Percentiles rank a stretch among this genome's conserved stretches.
Evolutionary conservation across 2,888 invertebrate genomes (phyloP).

Genomic region (Deilephila elpenor): DNA sequence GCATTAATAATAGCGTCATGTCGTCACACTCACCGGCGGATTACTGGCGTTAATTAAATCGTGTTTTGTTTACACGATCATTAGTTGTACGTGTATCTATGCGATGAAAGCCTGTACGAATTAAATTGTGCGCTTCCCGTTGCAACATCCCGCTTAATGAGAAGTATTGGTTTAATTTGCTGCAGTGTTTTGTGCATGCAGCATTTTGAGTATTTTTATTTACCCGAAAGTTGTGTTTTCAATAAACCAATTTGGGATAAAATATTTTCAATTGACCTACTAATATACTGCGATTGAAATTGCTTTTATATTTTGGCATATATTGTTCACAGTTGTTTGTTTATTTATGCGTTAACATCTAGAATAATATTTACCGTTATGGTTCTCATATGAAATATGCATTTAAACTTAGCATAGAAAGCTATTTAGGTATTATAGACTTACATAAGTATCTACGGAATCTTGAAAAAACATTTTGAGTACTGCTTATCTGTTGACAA

Average conservation of each 20-base stretch:
- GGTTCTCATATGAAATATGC: no score
- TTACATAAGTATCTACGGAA: background rate
- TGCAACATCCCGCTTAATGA: conserved; percentile 15
- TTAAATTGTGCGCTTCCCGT: conserved; percentile 9
- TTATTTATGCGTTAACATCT: background rate
- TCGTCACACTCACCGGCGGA: conserved; percentile 28
- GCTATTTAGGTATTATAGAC: background rate
- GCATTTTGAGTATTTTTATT: background rate
- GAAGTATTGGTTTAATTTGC: background rate
- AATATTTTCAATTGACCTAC: background rate
- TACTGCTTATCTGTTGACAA: no score
- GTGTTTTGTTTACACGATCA: conserved; percentile 17
- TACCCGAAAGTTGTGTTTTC: background rate
- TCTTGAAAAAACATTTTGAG: background rate
- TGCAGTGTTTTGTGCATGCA: background rate
- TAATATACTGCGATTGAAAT: background rate
- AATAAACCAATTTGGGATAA: background rate
- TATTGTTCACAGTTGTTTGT: background rate
- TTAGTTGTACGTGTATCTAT: background rate
- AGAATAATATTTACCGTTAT: no score
- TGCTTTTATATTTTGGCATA: background rate
- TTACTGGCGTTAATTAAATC: conserved; percentile 11
- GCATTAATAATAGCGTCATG: conserved; percentile 24
- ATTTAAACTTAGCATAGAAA: background rate
- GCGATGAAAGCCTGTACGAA: conserved; percentile 7